Base-by-base conservation (phyloP, 92 coral and sea anemone species). In the Zoanthus solanderi region DNA sequence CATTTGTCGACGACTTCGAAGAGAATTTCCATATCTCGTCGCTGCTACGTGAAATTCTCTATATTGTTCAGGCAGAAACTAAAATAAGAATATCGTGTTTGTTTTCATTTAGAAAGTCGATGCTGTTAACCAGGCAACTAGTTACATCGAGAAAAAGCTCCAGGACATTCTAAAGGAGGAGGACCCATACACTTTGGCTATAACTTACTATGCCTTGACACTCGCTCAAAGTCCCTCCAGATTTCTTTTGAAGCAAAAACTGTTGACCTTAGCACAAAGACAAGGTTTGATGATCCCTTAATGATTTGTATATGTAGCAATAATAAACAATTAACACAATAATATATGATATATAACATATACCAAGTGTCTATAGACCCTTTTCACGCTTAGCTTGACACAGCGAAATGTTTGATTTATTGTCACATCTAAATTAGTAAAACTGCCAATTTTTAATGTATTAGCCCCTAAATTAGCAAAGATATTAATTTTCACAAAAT, bases 141-240 rank as follows among this genome's bases (percentile, higher is more conserved):
- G 71, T 68, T 95, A 88, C 92, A 90, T 95, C 42, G 89, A 90
- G 84, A 76, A 53, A 32, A 69, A 73, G 18, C 63, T 89, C 57
- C 65, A 76, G 68, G 87, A 53, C 45, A 73, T 17, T 68, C 6
- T 88, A 17, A 66, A 54, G n/a, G 86, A 78, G 11, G 75, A 84
- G 48, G 98, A 95, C 68, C 63, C 88, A 1, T 96, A 96, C 86
- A 96, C 95, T 1, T 80, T 96, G 71, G 96, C 99, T n/a, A 89
- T 96, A 37, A 83, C 82, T 7, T 89, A 98, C 6, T 95, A 95
- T 14, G 98, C 98, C 10, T 65, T 96, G 83, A 83, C 89, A 1
- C 89, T 96, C 82, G 92, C 90, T 13, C 82, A 90, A 61, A 91
- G 93, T 67, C 65, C 72, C 4, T 37, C 78, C 16, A 90, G 87